phyloP scores from a whole-genome alignment of 2,113 vertebrate genomes.

The Gyps fulvus region DNA sequence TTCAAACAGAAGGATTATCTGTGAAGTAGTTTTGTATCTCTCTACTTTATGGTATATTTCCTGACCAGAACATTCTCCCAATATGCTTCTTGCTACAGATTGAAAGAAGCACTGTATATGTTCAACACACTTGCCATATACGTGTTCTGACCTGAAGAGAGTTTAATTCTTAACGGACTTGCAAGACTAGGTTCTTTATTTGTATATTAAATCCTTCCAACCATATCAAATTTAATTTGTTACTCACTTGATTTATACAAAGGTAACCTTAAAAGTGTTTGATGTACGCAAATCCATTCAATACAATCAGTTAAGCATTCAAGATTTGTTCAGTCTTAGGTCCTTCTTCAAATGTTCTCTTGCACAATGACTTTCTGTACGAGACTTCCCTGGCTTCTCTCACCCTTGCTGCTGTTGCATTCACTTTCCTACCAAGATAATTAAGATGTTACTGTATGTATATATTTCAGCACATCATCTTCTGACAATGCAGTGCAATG shows the following conservation, averaged over 20 bases:
- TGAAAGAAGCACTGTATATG: background rate
- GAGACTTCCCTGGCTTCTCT: background rate
- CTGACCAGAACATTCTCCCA: background rate
- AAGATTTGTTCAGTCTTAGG: background rate
- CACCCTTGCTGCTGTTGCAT: background rate
- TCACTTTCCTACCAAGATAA: background rate
- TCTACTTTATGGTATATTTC: background rate
- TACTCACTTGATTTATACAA: background rate
- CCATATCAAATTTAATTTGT: background rate
- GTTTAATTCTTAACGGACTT: background rate
- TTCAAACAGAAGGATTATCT: background rate
- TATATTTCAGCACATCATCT: background rate
- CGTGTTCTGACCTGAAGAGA: background rate
- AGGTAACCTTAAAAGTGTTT: background rate
- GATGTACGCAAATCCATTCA: background rate
- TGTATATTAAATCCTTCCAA: background rate
- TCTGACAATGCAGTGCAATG: background rate
- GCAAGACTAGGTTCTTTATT: background rate
- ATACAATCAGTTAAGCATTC: background rate
- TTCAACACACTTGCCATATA: background rate
- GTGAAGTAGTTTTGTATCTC: background rate
- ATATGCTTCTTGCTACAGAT: background rate
- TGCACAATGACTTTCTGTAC: background rate
- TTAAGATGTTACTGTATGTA: background rate
- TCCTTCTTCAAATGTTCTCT: background rate